Percentiles rank a stretch among this genome's conserved stretches.
Conservation (phyloP, 35 echinoderm and acorn worm species). For the Heliocidaris tuberculata region DNA sequence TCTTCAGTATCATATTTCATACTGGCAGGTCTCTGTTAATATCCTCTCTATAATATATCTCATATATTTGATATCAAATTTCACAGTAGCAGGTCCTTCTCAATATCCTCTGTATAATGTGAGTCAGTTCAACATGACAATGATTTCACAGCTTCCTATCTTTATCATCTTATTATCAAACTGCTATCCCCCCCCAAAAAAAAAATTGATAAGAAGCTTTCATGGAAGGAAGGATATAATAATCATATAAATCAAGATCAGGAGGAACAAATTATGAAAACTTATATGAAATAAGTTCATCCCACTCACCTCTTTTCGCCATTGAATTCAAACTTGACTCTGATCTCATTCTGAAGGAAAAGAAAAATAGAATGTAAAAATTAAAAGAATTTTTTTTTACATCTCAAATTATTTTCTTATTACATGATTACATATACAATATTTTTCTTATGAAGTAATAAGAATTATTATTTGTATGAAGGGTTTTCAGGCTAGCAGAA, state of each 20-base stretch:
- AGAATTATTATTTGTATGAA: too few species aligned
- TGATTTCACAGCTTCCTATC: not conserved
- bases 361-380: not conserved
- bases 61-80: not conserved
- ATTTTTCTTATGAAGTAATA: too few species aligned
- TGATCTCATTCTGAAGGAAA: not conserved
- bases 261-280: not conserved
- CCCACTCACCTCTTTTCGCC: slow-evolving; percentile 23
- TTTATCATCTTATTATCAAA: not conserved
- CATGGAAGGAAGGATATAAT: not conserved
- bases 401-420: not conserved
- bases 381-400: not conserved
- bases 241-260: not conserved
- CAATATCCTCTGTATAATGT: not conserved
- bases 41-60: not conserved
- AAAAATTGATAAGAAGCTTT: not conserved
- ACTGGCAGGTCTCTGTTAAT: not conserved
- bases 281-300: not conserved
- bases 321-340: slow-evolving; percentile 32
- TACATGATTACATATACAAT: not conserved
- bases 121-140: not conserved
- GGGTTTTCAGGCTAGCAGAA: too few species aligned
- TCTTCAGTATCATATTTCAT: not conserved
- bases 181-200: not conserved
- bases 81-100: not conserved